Evolutionary conservation across 2,113 vertebrate genomes (phyloP).

Genomic region (Scopus umbretta): DNA sequence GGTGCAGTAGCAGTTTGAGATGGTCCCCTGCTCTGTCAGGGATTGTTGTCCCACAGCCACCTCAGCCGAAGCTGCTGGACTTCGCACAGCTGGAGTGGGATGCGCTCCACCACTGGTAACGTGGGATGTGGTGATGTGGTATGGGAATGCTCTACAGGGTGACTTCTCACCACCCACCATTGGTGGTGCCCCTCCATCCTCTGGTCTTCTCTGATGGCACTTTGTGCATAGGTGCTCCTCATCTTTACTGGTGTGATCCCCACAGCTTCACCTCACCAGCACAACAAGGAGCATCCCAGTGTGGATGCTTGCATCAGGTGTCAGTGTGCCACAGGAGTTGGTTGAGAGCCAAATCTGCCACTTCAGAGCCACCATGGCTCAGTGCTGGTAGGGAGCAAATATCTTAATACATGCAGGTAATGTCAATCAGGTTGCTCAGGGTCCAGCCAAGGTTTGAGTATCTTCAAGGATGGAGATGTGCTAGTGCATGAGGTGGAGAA

Average conservation of each 20-base stretch:
- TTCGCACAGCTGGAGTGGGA: neutral
- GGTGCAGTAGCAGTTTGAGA: neutral
- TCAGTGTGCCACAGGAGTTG: neutral
- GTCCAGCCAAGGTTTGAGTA: neutral
- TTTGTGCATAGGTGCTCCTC: neutral
- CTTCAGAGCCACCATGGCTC: neutral
- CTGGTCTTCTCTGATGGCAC: neutral
- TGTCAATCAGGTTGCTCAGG: accelerated
- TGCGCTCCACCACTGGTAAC: accelerated
- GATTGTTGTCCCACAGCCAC: neutral
- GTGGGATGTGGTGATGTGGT: neutral
- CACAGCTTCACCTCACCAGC: neutral
- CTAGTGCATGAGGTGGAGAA: neutral
- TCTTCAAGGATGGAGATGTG: neutral
- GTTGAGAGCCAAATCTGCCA: neutral
- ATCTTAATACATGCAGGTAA: neutral
- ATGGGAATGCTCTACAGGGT: neutral
- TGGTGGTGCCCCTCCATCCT: neutral
- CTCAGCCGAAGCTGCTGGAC: neutral
- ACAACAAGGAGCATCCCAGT: neutral
- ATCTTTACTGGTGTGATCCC: neutral
- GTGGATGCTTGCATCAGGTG: no score
- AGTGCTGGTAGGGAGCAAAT: neutral
- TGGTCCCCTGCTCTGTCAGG: neutral
- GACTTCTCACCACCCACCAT: neutral